Base-by-base conservation (phyloP, 2,113 vertebrate species). In the Muntiacus muntjak region DNA sequence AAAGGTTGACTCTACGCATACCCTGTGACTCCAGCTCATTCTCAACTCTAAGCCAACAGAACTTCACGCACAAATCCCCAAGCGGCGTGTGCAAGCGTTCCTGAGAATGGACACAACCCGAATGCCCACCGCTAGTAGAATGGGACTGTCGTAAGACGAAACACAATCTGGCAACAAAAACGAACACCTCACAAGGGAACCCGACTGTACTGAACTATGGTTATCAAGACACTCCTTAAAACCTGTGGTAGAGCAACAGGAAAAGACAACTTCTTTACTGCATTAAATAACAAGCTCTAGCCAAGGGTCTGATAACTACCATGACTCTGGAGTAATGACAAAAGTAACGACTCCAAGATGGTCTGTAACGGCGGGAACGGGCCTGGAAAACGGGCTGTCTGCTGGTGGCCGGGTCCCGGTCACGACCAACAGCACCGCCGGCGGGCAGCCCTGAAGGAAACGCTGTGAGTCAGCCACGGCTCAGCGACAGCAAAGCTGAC, bases 361-460 rank as follows among this genome's bases (percentile, higher is more conserved):
- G 14, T 7, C 82, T 23, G 7, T 36, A 45, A 33, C 0, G 14
- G n/a, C 0, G 0, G 62, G 28, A 36, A 23, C 4, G 1, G 36
- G 28, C 71, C 40, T 7, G 5, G 67, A 76, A 76, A 7, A 23
- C 0, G 3, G 40, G 23, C n/a, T 23, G 19, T 23, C 67, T 5
- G 0, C 67, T 23, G 23, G n/a, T 11, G n/a, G n/a, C 67, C 2
- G 8, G 64, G n/a, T 6, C 9, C 67, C 0, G 2, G 67, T 6
- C 3, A 23, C 10, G 0, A 36, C 67, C 23, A 23, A 25, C 5
- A 43, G 23, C 23, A 15, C 40, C 1, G 12, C 5, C 16, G 6
- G n/a, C 21, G 3, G 36, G 12, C 36, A 1, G 47, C 26, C 30
- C 3, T 4, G 17, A 50, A 52, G 30, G 33, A 62, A 90, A 52